Base-by-base conservation (phyloP, 2,797 vertebrate species). In the Orientallactaga sibirica region DNA sequence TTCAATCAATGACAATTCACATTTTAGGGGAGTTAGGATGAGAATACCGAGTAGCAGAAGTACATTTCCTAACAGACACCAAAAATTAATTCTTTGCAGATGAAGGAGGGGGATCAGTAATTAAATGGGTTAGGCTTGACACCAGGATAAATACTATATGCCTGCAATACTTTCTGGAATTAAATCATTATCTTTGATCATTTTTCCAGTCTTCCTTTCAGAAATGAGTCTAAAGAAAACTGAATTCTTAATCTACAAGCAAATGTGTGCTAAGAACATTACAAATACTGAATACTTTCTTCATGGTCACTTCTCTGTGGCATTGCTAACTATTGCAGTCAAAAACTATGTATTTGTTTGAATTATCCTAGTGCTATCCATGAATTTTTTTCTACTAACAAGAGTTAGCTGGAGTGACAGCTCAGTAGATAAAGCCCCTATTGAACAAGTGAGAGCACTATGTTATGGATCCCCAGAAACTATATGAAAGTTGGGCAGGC, bases 1-100 rank as follows among this genome's bases (percentile, higher is more conserved):
- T 96, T 95, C 92, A 84, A 33, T 94, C 70, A 96, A 85, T 75
- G 94, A 91, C 74, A 92, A 96, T 95, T 94, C 78, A 10, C 79
- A 55, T 81, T 95, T 94, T 70, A 94, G 95, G 48, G 33, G 93
- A 70, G 15, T 16, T 18, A 70, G 67, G 12, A 12, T 14, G 29
- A 41, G 55, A 66, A 68, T 82, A 94, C 80, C 78, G 41, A 52
- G 25, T 61, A 73, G 41, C 0, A 86, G 95, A 90, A 66, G 5
- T 37, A 77, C 73, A 70, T 77, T 55, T 94, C 29, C 1, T 64
- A 0, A 25, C 82, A 87, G 20, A 86, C 22, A 70, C 81, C 27
- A 70, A 55, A 96, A 88, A 91, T 58, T 79, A 90, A 89, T 85
- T 92, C 52, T 96, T 95, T 27, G 80, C 68, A 82, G 90, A 41